phyloP scores from a whole-genome alignment of 2,797 vertebrate genomes.

The Euthynnus affinis region DNA sequence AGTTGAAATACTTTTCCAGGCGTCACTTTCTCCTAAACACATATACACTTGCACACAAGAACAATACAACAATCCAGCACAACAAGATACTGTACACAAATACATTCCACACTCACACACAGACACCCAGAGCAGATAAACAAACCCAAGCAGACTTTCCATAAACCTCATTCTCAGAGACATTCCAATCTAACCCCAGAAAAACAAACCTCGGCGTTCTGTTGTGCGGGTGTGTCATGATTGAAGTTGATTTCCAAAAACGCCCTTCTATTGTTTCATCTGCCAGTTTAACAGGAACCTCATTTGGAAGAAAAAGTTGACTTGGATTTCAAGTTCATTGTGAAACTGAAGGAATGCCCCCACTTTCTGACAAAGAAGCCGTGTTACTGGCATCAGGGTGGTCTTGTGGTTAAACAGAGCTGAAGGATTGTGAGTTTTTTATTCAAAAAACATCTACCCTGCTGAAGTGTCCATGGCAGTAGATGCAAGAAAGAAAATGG shows the following conservation, averaged over 20 bases:
- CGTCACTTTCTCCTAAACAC: slow-evolving; percentile 10
- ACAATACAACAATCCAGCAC: slow-evolving; percentile 29
- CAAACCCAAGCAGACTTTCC: slow-evolving; percentile 62
- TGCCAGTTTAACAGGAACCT: slow-evolving; percentile 28
- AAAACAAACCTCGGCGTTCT: slow-evolving; percentile 53
- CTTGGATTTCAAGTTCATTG: slow-evolving; percentile 56
- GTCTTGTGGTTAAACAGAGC: slow-evolving; percentile 57
- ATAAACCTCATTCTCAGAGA: slow-evolving; percentile 63
- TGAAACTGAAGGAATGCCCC: slow-evolving; percentile 42
- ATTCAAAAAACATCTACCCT: slow-evolving; percentile 37
- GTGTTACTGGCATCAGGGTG: slow-evolving; percentile 55
- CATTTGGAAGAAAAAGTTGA: slow-evolving; percentile 15
- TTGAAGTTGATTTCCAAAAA: slow-evolving; percentile 63
- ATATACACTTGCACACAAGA: slow-evolving; percentile 1
- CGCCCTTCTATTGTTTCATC: slow-evolving; percentile 58
- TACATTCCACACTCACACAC: slow-evolving; percentile 49
- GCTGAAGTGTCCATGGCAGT: slow-evolving; percentile 32
- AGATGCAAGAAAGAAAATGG: slow-evolving; percentile 7
- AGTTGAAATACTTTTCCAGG: slow-evolving; percentile 2
- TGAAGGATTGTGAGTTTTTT: slow-evolving; percentile 48
- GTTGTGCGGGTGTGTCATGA: slow-evolving; percentile 17
- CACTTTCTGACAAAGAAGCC: slow-evolving; percentile 37
- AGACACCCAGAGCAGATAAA: slow-evolving; percentile 59
- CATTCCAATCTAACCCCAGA: slow-evolving; percentile 51
- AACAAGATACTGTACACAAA: slow-evolving; percentile 31